Percentiles rank a stretch among this genome's conserved stretches.
These are phyloP conservation scores for Ranitomeya imitator DNA, from an alignment of 2,113 vertebrate genomes.

Conservation along the genomic window DNA sequence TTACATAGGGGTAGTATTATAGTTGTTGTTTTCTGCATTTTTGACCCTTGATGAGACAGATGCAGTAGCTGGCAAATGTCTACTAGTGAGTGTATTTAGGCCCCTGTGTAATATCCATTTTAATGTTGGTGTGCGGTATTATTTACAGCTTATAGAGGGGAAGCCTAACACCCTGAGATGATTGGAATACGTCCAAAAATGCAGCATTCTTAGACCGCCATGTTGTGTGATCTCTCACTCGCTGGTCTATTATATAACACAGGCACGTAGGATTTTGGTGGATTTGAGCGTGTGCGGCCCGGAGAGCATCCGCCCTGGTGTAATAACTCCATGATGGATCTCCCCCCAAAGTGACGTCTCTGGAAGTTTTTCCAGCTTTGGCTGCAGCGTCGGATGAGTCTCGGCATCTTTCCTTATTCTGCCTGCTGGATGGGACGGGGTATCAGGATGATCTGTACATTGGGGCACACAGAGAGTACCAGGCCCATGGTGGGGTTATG, in stretches of 20 bases:
- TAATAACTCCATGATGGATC: slow-evolving; percentile 1
- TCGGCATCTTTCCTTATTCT: background rate
- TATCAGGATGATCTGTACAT: background rate
- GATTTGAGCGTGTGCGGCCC: background rate
- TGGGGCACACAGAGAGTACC: background rate
- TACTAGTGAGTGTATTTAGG: background rate
- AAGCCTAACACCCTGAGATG: background rate
- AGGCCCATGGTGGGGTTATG: background rate
- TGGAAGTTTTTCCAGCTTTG: background rate
- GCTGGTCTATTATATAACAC: background rate
- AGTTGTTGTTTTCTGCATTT: background rate
- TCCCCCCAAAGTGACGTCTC: background rate
- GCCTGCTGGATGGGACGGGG: background rate
- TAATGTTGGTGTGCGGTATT: background rate
- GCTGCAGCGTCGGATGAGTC: background rate
- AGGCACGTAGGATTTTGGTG: background rate
- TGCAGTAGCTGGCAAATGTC: background rate
- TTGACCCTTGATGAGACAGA: background rate
- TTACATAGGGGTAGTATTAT: background rate
- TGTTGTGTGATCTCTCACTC: background rate
- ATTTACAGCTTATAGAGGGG: background rate
- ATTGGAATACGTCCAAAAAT: background rate
- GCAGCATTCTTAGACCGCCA: background rate
- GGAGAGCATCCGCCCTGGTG: background rate
- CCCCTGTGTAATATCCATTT: background rate